Conservation (phyloP, 2,113 vertebrate species). For the Phylloscopus trochiloides region DNA sequence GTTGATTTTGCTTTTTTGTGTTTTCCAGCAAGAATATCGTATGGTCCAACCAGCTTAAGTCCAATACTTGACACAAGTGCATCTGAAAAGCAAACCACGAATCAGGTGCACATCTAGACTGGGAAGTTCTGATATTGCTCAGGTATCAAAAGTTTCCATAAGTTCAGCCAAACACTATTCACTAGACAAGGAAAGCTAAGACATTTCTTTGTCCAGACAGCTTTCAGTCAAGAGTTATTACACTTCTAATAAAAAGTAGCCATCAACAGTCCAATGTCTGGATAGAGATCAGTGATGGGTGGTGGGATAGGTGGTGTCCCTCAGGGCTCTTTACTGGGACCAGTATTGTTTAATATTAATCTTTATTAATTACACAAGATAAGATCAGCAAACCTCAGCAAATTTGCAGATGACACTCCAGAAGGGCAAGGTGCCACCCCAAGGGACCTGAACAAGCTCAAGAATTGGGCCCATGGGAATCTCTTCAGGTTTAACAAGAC, state of each 20-base stretch:
- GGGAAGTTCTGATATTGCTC: background rate
- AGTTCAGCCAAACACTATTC: background rate
- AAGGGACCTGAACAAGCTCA: background rate
- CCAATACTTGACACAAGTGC: constrained; percentile 82
- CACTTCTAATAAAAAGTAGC: background rate
- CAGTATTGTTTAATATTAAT: background rate
- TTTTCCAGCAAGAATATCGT: constrained; percentile 89
- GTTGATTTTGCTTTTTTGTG: constrained; percentile 76
- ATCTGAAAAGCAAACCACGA: constrained; percentile 69
- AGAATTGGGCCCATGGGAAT: fast-evolving
- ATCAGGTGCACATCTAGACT: background rate
- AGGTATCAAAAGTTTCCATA: background rate
- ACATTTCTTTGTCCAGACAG: background rate
- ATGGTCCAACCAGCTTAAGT: constrained; percentile 90
- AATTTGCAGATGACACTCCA: background rate
- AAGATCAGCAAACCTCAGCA: background rate
- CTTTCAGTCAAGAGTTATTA: background rate
- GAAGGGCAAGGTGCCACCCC: background rate
- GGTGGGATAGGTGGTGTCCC: fast-evolving
- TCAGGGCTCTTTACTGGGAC: background rate
- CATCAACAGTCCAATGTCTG: background rate
- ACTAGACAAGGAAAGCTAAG: background rate
- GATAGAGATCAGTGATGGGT: fast-evolving
- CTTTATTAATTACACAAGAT: background rate
- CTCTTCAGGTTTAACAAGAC: background rate